Percentiles rank a stretch among this genome's conserved stretches.
phyloP scores from a whole-genome alignment of 2,888 invertebrate species.

The Cotesia congregata region DNA sequence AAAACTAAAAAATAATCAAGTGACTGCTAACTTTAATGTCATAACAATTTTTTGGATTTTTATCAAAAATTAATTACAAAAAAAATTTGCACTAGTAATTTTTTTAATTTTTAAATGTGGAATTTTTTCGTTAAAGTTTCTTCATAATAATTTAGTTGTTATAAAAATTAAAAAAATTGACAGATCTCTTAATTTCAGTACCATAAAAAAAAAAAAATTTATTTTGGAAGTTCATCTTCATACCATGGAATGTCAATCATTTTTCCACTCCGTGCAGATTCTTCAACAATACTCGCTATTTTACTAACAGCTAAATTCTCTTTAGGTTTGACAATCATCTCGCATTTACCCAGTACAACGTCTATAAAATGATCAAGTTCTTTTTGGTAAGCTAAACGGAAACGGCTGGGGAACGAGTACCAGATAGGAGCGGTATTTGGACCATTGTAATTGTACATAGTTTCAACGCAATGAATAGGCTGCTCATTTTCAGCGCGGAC shows the following conservation, averaged over 20 bases:
- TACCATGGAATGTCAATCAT: slow-evolving; percentile 73
- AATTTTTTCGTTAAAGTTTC: too few species aligned
- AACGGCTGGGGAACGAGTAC: slow-evolving; percentile 77
- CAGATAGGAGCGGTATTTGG: slow-evolving; percentile 72
- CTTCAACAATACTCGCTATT: slow-evolving; percentile 74
- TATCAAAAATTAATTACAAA: too few species aligned
- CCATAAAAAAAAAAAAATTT: not conserved
- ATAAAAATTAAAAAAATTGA: too few species aligned
- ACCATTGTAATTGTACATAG: slow-evolving; percentile 69
- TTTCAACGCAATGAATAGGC: slow-evolving; percentile 71
- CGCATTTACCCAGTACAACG: slow-evolving; percentile 71
- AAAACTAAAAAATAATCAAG: too few species aligned
- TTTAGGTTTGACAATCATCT: slow-evolving; percentile 70
- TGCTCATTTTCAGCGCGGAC: slow-evolving; percentile 74
- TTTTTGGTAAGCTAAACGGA: slow-evolving; percentile 71
- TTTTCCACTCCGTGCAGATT: slow-evolving; percentile 73
- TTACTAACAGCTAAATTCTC: slow-evolving; percentile 74
- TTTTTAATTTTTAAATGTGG: too few species aligned
- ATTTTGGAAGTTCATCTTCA: slow-evolving; percentile 68
- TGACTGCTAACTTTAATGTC: too few species aligned
- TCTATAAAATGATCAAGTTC: slow-evolving; percentile 77
- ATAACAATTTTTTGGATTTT: too few species aligned
- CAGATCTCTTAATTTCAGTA: too few species aligned
- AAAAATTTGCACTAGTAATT: too few species aligned
- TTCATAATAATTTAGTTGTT: too few species aligned